A percentile compares a stretch with the other conserved stretches of the same genome.
Evolutionary conservation across 2,888 invertebrate genomes (phyloP).

Genomic region (Caradrina clavipalpis): DNA sequence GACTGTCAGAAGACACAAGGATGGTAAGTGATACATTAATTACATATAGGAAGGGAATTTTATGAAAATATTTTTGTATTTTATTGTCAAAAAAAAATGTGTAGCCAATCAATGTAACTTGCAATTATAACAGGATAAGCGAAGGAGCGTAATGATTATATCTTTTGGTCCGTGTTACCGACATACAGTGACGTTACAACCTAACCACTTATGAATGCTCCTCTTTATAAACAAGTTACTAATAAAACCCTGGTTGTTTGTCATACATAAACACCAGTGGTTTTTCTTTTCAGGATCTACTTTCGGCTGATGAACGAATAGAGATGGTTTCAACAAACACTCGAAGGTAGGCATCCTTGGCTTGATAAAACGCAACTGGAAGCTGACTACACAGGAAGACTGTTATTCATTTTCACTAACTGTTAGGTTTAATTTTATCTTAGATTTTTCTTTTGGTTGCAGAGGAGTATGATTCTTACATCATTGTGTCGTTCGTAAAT

Average conservation of each 20-base stretch:
- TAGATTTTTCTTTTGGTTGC: conserved; percentile 92
- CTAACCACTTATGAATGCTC: conserved; percentile 89
- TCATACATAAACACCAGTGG: conserved; percentile 97
- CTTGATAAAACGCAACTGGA: conserved; percentile 76
- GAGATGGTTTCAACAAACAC: conserved; percentile 81
- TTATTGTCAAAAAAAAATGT: not conserved
- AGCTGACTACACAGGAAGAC: conserved; percentile 74
- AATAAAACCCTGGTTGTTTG: conserved; percentile 92
- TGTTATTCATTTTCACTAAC: conserved; percentile 60
- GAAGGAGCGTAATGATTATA: conserved; percentile 88
- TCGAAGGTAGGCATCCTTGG: conserved; percentile 85
- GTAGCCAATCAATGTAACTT: conserved; percentile 29
- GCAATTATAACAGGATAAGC: conserved; percentile 21
- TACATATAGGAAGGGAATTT: conserved; percentile 16
- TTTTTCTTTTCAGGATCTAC: conserved; percentile 95
- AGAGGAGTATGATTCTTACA: conserved; percentile 99
- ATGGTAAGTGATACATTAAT: conserved; percentile 93
- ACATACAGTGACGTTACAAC: conserved; percentile 86
- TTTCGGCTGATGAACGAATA: conserved; percentile 85
- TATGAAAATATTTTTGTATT: conserved; percentile 7
- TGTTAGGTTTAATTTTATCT: conserved; percentile 67
- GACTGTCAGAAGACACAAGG: conserved; percentile 99
- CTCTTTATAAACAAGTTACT: conserved; percentile 89
- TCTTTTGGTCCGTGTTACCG: conserved; percentile 90
- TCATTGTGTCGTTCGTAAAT: conserved; percentile 99